A percentile compares a stretch with the other conserved stretches of the same genome.
Conservation (phyloP, 2,888 invertebrate species). For the Pristionchus exspectatus region DNA sequence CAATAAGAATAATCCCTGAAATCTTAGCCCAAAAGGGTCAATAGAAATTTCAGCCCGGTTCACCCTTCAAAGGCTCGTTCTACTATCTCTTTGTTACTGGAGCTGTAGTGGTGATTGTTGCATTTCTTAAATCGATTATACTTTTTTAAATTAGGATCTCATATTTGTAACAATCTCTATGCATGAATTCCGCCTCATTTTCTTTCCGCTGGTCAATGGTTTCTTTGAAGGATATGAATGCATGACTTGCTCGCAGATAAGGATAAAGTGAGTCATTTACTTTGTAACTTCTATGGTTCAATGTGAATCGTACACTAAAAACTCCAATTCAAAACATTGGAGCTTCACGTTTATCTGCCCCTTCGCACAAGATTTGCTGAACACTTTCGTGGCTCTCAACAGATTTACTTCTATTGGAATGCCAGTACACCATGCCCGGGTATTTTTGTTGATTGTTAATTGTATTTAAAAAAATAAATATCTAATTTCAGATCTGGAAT, state of each 20-base stretch:
- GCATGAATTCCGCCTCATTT: not conserved
- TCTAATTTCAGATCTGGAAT: not conserved
- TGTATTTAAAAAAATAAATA: too few relatives aligned
- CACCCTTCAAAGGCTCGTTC: not conserved
- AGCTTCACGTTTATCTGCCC: not conserved
- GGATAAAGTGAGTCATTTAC: not conserved
- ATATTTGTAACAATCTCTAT: not conserved
- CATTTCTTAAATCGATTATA: too few relatives aligned
- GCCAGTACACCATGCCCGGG: not conserved
- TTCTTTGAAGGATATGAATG: not conserved
- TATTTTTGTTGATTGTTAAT: not conserved
- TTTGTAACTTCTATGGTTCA: too few relatives aligned
- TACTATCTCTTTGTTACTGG: not conserved
- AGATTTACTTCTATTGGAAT: not conserved
- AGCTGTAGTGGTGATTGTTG: not conserved
- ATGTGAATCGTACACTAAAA: too few relatives aligned
- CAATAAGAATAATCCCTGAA: too few relatives aligned
- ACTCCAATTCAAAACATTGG: too few relatives aligned
- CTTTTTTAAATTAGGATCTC: not conserved
- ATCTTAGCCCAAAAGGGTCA: too few relatives aligned
- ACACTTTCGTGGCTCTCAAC: not conserved
- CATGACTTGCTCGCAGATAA: not conserved
- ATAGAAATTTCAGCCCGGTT: not conserved
- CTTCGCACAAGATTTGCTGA: not conserved
- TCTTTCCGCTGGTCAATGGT: not conserved